Evolutionary conservation across 2,797 vertebrate genomes (phyloP), one percentile per base, ranked within the genome.

Genomic region (Geotria australis): DNA sequence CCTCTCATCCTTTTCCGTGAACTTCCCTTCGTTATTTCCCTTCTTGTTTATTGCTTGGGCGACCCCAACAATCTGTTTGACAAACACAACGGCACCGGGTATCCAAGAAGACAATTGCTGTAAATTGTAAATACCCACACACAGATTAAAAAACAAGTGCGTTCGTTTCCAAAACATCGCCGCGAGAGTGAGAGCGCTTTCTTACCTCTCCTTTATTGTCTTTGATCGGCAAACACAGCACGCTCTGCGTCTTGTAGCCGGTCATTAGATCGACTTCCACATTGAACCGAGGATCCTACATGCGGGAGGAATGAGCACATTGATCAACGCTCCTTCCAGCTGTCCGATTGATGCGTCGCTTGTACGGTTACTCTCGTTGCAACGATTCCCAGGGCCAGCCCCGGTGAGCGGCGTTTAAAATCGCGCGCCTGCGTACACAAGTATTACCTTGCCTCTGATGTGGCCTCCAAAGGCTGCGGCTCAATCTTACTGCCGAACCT

Each of bases 21-120:
- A 96, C 46, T 77, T 77, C 58, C 77, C 77, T 3, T 75, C 78
- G 47, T 74, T 74, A 60, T 77, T 83, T 55, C 83, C 79, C 66
- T 80, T 85, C 70, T 96, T 96, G 67, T 96, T 96, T 67, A 96
- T 95, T 47, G 89, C 89, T 70, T 95, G 88, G 60, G 84, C 89
- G 46, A 96, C 88, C 11, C 88, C 89, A 55, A 96, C 88, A 5
- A 96, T 86, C 89, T 96, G 68, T 56, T 15, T 11, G 1, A 60
- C 63, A 62, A 46, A 4, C 56, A 59, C 48, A 61, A 46, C 48
- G 59, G 11, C 56, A 7, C 5, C 48, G 56, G 45, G 68, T 61
- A 70, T 62, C 5, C 10, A 47, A 57, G 7, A 64, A 56, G 24
- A 6, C 24, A 38, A 38, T n/a, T n/a, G n/a, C n/a, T 38, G 24